Percentiles rank a stretch among this genome's conserved stretches.
phyloP scores from a whole-genome alignment of 1,140 invertebrate genomes.

The Drosophila busckii region DNA sequence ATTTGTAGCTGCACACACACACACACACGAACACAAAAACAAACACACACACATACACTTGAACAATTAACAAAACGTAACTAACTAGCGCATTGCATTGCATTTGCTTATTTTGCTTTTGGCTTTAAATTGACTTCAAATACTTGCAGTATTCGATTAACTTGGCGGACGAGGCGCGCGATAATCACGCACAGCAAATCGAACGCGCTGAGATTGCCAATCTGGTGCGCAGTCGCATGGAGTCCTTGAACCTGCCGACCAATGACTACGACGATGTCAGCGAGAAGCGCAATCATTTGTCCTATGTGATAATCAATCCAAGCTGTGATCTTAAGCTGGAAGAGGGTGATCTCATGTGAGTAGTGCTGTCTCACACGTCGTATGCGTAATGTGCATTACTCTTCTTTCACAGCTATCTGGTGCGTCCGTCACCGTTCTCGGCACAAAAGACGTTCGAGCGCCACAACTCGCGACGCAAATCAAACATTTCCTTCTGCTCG shows the following conservation, averaged over 20 bases:
- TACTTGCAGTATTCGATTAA: conserved; percentile 87
- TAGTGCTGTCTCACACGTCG: no score
- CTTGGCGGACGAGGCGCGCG: conserved; percentile 88
- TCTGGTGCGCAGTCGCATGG: conserved; percentile 95
- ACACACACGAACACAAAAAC: conserved; percentile 8
- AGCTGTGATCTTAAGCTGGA: conserved; percentile 97
- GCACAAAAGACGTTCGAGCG: conserved; percentile 95
- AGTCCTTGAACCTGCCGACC: conserved; percentile 92
- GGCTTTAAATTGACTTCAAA: conserved; percentile 1
- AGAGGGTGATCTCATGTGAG: conserved; percentile 97
- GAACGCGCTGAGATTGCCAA: conserved; percentile 97
- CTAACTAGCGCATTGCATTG: neutral
- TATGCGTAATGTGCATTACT: conserved; percentile 43
- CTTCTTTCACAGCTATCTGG: conserved; percentile 84
- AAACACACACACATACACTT: neutral
- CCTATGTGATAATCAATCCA: conserved; percentile 99
- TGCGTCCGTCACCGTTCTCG: conserved; percentile 93
- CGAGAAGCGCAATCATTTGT: conserved; percentile 93
- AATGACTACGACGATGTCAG: conserved; percentile 96
- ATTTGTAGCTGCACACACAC: conserved; percentile 20
- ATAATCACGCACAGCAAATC: conserved; percentile 93
- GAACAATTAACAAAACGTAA: no score
- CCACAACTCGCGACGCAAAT: conserved; percentile 93
- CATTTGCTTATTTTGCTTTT: neutral
- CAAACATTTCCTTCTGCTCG: conserved; percentile 93